Evolutionary conservation across 2,113 vertebrate species (phyloP), one percentile per base, ranked within the genome.

Genomic region (Cacatua alba): DNA sequence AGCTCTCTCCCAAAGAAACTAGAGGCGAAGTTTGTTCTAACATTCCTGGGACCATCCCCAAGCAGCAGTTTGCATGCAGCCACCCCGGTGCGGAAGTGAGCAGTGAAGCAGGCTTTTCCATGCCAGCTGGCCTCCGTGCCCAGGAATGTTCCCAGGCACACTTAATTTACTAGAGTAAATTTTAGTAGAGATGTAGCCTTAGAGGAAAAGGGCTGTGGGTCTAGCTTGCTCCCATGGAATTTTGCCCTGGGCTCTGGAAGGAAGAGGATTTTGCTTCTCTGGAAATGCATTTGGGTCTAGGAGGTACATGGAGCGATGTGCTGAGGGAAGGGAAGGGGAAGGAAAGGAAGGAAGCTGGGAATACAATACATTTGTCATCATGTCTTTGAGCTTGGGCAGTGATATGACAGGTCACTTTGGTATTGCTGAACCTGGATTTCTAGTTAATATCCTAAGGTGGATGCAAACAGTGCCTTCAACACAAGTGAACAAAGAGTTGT

Each of bases 71-170:
- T 81, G 81, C 69, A 75, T 41, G 89, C 86, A 94, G 80, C 80
- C 83, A 86, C 48, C 17, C 89, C 0, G 0, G 26, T 70, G 83
- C 6, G 7, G 71, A 52, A 91, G 93, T 46, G 41, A 67, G 89
- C 68, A 78, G 77, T 13, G 77, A 70, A 80, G 89, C 72, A 74
- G 76, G 68, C 39, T 96, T 65, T 88, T 51, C 94, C 64, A 15
- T 92, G 95, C 86, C 93, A 96, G 91, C 90, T 91, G 91, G 89
- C 91, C 80, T 88, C 93, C 2, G 0, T 94, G 90, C 69, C 93
- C 77, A 91, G 92, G 90, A 95, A 86, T 86, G 89, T 95, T 96
- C 93, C 92, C 89, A 92, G 89, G 90, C 41, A 2, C 81, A 70
- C 84, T 91, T 92, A 43, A 91, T 94, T 94, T 92, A 63, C 87